phyloP scores from a whole-genome alignment of 2,113 vertebrate genomes.

The Siniperca chuatsi region DNA sequence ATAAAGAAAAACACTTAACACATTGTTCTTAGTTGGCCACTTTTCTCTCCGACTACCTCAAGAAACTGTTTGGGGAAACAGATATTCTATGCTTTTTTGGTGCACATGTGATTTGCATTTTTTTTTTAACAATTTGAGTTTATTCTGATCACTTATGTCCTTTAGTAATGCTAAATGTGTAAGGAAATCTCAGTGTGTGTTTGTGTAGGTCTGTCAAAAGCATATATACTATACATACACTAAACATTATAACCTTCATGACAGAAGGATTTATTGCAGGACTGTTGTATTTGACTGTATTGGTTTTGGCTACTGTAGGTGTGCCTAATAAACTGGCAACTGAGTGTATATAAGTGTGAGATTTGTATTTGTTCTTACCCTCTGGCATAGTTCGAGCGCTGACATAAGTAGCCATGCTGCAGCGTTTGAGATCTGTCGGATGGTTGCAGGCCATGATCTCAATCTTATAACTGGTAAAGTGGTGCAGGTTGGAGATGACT shows the following conservation, averaged over 20 bases:
- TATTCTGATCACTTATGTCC: background rate
- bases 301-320: background rate
- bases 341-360: background rate
- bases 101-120: background rate
- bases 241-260: background rate
- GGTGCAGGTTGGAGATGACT: slow-evolving; percentile 92
- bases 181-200: background rate
- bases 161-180: background rate
- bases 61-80: background rate
- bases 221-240: background rate
- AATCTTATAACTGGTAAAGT: slow-evolving; percentile 97
- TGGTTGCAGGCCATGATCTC: slow-evolving; percentile 98
- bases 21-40: background rate
- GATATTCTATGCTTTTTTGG: background rate
- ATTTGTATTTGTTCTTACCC: slow-evolving; percentile 78
- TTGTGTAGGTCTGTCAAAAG: background rate
- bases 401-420: slow-evolving; percentile 92
- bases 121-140: background rate
- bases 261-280: background rate
- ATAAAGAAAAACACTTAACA: background rate
- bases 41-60: background rate
- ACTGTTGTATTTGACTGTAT: background rate
- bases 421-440: slow-evolving; percentile 80
- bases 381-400: slow-evolving; percentile 96
- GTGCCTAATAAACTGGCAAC: too few species aligned